These are phyloP conservation scores for Cariama cristata DNA, from an alignment of 2,113 vertebrate genomes.

Conservation along the genomic window DNA sequence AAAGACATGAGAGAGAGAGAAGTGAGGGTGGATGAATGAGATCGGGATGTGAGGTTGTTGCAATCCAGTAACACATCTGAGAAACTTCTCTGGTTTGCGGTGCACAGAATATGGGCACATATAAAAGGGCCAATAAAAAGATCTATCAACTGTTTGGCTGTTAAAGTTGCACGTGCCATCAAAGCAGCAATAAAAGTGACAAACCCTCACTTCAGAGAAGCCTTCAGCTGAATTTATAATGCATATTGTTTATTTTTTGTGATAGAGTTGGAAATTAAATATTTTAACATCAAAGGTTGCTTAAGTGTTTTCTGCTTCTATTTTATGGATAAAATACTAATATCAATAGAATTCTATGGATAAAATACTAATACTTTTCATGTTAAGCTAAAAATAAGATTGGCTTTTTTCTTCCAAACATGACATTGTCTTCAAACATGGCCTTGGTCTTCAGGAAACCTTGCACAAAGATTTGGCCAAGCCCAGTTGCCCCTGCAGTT, in stretches of 20 bases:
- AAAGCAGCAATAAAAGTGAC: background rate
- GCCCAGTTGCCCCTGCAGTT: background rate
- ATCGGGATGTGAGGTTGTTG: background rate
- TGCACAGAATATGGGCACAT: fast-evolving
- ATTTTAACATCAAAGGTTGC: background rate
- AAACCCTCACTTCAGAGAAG: background rate
- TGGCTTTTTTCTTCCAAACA: background rate
- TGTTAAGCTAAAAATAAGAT: background rate
- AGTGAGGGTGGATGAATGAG: background rate
- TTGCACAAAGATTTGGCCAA: background rate
- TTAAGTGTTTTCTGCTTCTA: background rate
- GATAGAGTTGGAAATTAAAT: background rate
- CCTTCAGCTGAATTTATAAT: background rate
- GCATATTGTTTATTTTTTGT: background rate
- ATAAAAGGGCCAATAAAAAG: background rate
- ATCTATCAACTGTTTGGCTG: background rate
- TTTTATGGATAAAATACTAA: background rate
- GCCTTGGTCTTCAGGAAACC: background rate
- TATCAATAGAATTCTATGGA: background rate
- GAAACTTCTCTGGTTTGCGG: background rate
- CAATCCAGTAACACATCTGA: background rate
- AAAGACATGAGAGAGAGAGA: background rate
- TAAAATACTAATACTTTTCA: background rate
- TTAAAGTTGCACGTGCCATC: background rate
- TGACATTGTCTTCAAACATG: background rate